Percentiles rank a stretch among this genome's conserved stretches.
These are phyloP conservation scores for Phenganax marumi DNA, from an alignment of 92 coral and sea anemone genomes.

Conservation along the genomic window DNA sequence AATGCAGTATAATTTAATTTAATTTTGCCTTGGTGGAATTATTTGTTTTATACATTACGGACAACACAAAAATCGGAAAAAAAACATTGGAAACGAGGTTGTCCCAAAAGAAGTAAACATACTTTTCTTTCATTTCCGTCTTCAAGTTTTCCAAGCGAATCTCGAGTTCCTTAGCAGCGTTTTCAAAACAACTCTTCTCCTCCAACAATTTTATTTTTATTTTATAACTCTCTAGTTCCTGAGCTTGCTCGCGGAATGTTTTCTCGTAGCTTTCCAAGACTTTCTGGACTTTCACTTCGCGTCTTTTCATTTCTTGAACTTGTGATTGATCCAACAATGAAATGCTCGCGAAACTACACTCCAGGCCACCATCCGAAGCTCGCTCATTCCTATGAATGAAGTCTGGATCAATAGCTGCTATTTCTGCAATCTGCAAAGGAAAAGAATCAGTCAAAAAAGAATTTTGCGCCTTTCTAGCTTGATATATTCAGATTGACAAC, in stretches of 20 bases:
- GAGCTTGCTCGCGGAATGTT: slow-evolving; percentile 31
- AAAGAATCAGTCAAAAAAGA: no score
- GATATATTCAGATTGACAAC: no score
- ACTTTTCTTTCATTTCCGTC: slow-evolving; percentile 28
- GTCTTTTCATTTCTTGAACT: slow-evolving; percentile 29
- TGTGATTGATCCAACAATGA: slow-evolving; percentile 40
- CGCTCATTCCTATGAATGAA: not conserved
- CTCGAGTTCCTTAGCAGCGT: slow-evolving; percentile 10
- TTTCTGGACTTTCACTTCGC: slow-evolving; percentile 34
- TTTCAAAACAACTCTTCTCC: slow-evolving; percentile 24
- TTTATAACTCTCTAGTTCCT: slow-evolving; percentile 30
- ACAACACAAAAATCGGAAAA: no score
- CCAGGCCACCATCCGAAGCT: slow-evolving; percentile 9
- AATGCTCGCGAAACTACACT: not conserved
- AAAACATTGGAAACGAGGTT: no score
- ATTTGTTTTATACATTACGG: no score
- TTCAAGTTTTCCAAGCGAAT: slow-evolving; percentile 21
- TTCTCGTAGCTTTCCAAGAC: slow-evolving; percentile 38
- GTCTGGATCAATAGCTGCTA: slow-evolving; percentile 13
- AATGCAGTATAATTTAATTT: no score
- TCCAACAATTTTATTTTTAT: slow-evolving; percentile 28
- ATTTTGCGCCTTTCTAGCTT: no score
- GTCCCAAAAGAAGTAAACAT: not conserved
- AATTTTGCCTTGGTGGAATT: no score
- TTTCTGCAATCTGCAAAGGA: slow-evolving; percentile 13